phyloP scores from a whole-genome alignment of 2,888 invertebrate genomes.

The Lepidonotus clava region DNA sequence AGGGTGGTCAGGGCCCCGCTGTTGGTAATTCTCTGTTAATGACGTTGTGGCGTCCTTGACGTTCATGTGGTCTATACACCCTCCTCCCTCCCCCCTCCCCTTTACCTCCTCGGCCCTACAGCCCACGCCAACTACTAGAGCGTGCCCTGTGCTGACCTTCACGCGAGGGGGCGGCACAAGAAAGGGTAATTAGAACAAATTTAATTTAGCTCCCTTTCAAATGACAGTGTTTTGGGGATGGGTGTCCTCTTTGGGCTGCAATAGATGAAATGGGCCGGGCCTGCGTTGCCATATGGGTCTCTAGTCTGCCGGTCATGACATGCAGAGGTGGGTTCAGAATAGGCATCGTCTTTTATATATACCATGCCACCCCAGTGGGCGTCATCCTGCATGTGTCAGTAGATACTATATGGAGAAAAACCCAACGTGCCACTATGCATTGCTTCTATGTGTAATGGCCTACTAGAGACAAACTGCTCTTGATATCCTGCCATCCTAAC shows the following conservation, averaged over 20 bases:
- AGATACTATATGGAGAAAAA: too few species aligned
- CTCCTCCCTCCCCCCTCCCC: not conserved
- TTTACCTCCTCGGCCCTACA: not conserved
- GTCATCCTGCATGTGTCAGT: too few species aligned
- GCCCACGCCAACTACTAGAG: not conserved
- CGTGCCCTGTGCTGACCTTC: not conserved
- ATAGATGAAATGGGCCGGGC: slow-evolving; percentile 8
- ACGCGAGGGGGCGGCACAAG: not conserved
- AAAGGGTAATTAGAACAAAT: slow-evolving; percentile 31
- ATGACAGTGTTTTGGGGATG: not conserved
- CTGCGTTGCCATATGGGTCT: too few species aligned
- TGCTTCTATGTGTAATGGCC: too few species aligned
- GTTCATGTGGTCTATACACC: too few species aligned
- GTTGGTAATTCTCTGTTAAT: slow-evolving; percentile 24
- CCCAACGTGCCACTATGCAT: too few species aligned
- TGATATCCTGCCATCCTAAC: too few species aligned
- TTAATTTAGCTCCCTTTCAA: slow-evolving; percentile 41
- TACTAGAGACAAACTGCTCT: too few species aligned
- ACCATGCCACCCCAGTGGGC: too few species aligned
- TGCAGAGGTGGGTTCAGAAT: too few species aligned
- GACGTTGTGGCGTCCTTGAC: not conserved
- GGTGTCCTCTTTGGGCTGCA: not conserved
- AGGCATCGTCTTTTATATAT: too few species aligned
- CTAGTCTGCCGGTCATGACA: too few species aligned
- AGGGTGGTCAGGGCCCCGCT: slow-evolving; percentile 29